Conservation (phyloP, 2,113 vertebrate species). For the Corapipo altera region DNA sequence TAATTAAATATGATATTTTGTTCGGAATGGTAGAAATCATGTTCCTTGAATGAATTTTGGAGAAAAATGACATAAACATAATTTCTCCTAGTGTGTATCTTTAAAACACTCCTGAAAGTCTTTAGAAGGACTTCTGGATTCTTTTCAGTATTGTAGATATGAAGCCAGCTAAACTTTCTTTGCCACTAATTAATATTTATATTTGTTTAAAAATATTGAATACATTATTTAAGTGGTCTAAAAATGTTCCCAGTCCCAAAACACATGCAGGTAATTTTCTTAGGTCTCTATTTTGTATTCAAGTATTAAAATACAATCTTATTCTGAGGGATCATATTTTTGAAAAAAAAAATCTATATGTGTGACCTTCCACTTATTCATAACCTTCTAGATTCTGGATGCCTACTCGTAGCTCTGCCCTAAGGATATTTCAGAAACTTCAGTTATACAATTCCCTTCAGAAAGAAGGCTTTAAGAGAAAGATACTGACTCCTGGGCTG, state of each 20-base stretch:
- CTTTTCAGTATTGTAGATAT: background rate
- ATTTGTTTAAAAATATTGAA: background rate
- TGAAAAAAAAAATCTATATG: background rate
- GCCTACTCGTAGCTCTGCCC: background rate
- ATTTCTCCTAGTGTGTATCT: background rate
- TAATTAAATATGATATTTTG: background rate
- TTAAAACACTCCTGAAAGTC: background rate
- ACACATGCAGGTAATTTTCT: background rate
- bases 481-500: background rate
- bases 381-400: background rate
- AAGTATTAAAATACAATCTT: background rate
- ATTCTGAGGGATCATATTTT: background rate
- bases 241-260: background rate
- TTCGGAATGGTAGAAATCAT: background rate
- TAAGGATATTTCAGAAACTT: constrained; percentile 27
- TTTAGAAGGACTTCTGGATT: background rate
- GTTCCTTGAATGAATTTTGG: background rate
- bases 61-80: background rate
- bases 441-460: background rate
- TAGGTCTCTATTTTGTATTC: background rate
- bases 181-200: background rate
- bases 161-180: background rate
- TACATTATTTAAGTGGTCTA: background rate
- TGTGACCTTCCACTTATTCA: background rate
- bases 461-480: constrained; percentile 11